These are phyloP conservation scores for Phalera bucephala DNA, from an alignment of 2,888 invertebrate genomes.

Conservation along the genomic window DNA sequence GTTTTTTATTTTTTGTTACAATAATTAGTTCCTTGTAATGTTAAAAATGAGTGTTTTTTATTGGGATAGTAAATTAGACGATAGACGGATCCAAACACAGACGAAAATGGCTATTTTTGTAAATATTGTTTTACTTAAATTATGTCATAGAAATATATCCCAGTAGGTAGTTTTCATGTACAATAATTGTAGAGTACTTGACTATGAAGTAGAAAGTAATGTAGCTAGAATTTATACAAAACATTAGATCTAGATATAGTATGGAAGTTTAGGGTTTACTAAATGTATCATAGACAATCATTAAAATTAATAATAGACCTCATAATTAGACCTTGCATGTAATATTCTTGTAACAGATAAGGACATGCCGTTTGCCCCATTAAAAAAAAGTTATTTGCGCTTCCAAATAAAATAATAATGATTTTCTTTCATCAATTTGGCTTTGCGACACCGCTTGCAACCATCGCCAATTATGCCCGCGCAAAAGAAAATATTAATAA, in stretches of 20 bases:
- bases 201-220: slow-evolving; percentile 62
- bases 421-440: slow-evolving; percentile 16
- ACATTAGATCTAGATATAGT: slow-evolving; percentile 69
- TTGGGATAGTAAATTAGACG: slow-evolving; percentile 50
- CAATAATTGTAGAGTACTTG: slow-evolving; percentile 79
- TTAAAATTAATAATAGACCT: slow-evolving; percentile 58
- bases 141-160: slow-evolving; percentile 77
- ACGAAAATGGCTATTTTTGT: slow-evolving; percentile 78
- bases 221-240: slow-evolving; percentile 81
- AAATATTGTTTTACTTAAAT: slow-evolving; percentile 80
- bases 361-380: slow-evolving; percentile 43
- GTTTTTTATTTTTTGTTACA: slow-evolving; percentile 44
- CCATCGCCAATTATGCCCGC: slow-evolving; percentile 14
- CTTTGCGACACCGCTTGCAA: slow-evolving; percentile 26
- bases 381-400: slow-evolving; percentile 31
- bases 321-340: slow-evolving; percentile 51
- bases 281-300: slow-evolving; percentile 70
- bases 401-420: slow-evolving; percentile 17
- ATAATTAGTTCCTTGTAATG: slow-evolving; percentile 53
- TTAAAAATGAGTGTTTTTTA: slow-evolving; percentile 36
- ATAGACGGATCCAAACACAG: slow-evolving; percentile 63
- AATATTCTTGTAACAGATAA: slow-evolving; percentile 45
- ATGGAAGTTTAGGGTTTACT: slow-evolving; percentile 67
- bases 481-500: slow-evolving; percentile 12
- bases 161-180: slow-evolving; percentile 80